Conservation (phyloP, 2,113 vertebrate species). For the Varanus komodoensis region DNA sequence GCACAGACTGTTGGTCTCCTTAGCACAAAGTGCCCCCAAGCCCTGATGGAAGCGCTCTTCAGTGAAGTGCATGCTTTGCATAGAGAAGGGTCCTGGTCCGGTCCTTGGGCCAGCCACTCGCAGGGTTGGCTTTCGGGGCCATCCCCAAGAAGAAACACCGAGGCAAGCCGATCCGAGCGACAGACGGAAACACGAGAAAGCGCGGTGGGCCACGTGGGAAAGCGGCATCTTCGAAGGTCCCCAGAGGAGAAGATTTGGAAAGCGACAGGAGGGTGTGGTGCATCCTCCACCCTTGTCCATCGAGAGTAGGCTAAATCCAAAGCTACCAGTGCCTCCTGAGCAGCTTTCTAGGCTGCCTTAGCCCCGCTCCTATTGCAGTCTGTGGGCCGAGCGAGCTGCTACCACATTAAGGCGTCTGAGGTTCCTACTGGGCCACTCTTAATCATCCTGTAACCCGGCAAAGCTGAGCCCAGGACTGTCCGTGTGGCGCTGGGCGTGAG, state of each 20-base stretch:
- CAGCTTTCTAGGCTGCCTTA: not conserved
- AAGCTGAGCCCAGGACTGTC: not conserved
- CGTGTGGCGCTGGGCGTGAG: not conserved
- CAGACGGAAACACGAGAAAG: not conserved
- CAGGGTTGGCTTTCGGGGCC: not conserved
- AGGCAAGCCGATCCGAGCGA: not conserved
- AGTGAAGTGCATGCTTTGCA: not conserved
- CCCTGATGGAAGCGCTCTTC: not conserved
- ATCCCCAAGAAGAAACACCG: not conserved
- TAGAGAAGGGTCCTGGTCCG: not conserved
- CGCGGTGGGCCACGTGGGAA: not conserved
- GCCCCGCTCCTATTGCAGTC: not conserved
- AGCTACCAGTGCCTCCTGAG: not conserved
- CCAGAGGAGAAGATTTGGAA: not conserved
- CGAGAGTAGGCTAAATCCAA: not conserved
- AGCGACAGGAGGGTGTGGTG: not conserved
- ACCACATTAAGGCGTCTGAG: not conserved
- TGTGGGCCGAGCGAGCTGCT: not conserved
- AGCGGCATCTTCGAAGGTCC: not conserved
- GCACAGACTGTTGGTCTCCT: not conserved
- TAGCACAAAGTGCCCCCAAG: not conserved
- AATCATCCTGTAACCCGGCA: not conserved
- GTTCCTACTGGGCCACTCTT: not conserved
- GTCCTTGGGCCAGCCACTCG: not conserved
- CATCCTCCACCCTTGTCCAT: not conserved